Percentiles rank a stretch among this genome's conserved stretches.
phyloP scores from a whole-genome alignment of 2,113 vertebrate genomes.

The Melierax canorus region DNA sequence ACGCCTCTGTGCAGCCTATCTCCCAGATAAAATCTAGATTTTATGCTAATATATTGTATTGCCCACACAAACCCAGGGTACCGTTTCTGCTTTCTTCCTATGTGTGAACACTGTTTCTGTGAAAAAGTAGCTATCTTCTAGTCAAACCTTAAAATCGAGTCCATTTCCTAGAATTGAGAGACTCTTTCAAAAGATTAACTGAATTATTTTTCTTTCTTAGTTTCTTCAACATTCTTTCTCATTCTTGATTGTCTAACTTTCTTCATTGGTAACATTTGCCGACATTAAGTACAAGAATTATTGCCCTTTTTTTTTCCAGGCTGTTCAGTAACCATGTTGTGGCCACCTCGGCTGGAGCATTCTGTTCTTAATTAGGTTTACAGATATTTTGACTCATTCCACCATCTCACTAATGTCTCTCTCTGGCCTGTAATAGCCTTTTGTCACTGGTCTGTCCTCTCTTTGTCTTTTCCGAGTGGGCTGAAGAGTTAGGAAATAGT shows the following conservation, averaged over 20 bases:
- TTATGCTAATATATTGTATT: not conserved
- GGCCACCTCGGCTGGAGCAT: not conserved
- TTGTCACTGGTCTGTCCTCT: not conserved
- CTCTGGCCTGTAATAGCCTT: not conserved
- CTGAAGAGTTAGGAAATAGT: not conserved
- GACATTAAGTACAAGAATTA: not conserved
- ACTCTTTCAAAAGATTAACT: not conserved
- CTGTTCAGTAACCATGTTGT: not conserved
- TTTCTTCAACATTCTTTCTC: not conserved
- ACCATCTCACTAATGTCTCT: not conserved
- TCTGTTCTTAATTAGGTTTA: constrained; percentile 23
- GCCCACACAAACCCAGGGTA: too few species aligned
- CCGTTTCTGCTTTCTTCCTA: not conserved
- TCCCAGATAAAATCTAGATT: not conserved
- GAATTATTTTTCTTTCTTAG: not conserved
- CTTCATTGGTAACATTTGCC: not conserved
- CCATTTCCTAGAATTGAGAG: not conserved
- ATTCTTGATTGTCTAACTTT: not conserved
- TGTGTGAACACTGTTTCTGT: not conserved
- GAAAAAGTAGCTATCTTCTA: not conserved
- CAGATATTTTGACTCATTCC: constrained; percentile 21
- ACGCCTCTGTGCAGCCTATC: not conserved
- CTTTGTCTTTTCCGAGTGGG: not conserved
- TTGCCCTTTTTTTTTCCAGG: not conserved
- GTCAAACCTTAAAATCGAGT: not conserved